Evolutionary conservation across 2,113 vertebrate genomes (phyloP).

Genomic region (Regulus satrapa): DNA sequence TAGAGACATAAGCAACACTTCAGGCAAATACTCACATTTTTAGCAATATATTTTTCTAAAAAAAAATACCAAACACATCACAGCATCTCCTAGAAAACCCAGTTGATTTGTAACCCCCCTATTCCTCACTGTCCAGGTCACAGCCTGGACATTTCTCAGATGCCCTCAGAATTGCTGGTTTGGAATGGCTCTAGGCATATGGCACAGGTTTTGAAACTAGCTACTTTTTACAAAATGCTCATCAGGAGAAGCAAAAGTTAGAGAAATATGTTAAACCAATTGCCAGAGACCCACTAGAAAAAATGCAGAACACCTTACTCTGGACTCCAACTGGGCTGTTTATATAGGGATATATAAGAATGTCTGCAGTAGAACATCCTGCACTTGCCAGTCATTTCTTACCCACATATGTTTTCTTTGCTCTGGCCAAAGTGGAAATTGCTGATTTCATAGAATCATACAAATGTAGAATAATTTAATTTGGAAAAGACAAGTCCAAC

Average conservation of each 20-base stretch:
- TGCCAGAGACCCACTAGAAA: conserved; percentile 36
- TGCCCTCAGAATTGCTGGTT: neutral
- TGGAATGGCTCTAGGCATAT: conserved; percentile 45
- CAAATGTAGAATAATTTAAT: neutral
- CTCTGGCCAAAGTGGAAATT: neutral
- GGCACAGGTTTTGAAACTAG: neutral
- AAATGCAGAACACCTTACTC: neutral
- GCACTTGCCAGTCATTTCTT: neutral
- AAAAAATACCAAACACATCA: neutral
- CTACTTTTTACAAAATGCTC: conserved; percentile 11
- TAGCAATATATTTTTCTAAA: neutral
- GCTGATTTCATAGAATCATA: neutral
- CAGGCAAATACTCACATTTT: neutral
- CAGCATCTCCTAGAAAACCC: neutral
- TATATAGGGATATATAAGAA: neutral
- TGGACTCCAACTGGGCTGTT: neutral
- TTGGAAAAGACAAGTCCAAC: neutral
- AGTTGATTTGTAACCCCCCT: neutral
- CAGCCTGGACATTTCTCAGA: neutral
- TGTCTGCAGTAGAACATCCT: neutral
- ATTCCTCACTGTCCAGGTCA: neutral
- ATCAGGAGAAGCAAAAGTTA: conserved; percentile 33
- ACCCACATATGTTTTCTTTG: neutral
- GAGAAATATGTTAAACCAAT: conserved; percentile 30
- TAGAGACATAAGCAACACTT: neutral